Conservation (phyloP, 2,888 invertebrate species). For the Trichacis sp. region DNA sequence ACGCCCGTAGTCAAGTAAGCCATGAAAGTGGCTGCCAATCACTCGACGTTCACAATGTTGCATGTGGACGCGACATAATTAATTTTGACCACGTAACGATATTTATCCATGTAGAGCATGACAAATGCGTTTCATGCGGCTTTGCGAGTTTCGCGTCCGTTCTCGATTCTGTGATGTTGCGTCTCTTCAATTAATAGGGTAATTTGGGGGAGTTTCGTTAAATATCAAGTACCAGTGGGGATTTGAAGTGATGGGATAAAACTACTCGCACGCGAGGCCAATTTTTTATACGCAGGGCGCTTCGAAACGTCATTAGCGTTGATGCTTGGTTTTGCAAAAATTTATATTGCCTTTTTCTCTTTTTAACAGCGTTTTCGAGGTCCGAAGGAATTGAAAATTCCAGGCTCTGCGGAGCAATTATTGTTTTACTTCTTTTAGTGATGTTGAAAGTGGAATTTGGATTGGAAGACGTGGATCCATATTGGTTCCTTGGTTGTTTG, state of each 20-base stretch:
- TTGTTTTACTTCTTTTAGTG: no score
- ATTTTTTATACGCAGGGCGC: conserved; percentile 10
- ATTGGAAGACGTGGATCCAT: no score
- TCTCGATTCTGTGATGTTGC: conserved; percentile 26
- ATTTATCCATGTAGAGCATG: conserved; percentile 25
- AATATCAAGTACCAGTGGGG: conserved; percentile 57
- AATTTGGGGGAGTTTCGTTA: conserved; percentile 47
- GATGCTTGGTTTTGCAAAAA: neutral
- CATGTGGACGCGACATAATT: conserved; percentile 38
- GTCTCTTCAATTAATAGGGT: conserved; percentile 34
- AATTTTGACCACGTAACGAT: conserved; percentile 39
- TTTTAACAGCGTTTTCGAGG: no score
- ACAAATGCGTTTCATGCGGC: conserved; percentile 17
- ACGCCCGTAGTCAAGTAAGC: conserved; percentile 39
- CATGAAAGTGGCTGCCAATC: conserved; percentile 42
- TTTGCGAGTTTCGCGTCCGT: conserved; percentile 33
- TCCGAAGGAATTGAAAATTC: no score
- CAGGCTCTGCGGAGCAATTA: no score
- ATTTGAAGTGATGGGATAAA: conserved; percentile 54
- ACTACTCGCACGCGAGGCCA: conserved; percentile 19
- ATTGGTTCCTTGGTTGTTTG: no score
- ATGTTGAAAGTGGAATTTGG: no score
- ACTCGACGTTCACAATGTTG: conserved; percentile 37
- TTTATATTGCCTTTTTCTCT: no score
- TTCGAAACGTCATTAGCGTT: conserved; percentile 18